phyloP scores from a whole-genome alignment of 2,888 invertebrate genomes.

The Andrena haemorrhoa region DNA sequence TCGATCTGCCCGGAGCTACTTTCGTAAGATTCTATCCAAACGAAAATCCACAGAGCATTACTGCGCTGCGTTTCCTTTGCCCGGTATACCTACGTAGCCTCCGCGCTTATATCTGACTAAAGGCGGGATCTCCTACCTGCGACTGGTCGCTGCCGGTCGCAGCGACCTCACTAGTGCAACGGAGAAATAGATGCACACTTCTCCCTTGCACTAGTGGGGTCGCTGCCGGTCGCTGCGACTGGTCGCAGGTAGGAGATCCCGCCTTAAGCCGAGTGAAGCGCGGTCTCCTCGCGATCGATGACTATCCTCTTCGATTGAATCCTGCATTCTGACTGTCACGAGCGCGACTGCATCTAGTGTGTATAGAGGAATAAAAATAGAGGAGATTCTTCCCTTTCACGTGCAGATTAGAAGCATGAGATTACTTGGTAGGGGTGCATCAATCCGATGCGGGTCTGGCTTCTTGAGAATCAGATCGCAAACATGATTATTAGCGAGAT shows the following conservation, averaged over 20 bases:
- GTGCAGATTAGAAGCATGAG: not conserved
- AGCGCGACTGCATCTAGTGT: not conserved
- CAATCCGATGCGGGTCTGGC: not conserved
- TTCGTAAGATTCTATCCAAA: conserved; percentile 63
- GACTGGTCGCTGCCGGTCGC: no score
- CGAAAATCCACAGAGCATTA: conserved; percentile 56
- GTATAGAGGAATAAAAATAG: not conserved
- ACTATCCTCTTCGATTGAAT: conserved; percentile 18
- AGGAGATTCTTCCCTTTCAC: not conserved
- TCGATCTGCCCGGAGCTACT: conserved; percentile 64
- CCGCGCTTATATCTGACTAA: conserved; percentile 12
- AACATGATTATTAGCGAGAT: not conserved
- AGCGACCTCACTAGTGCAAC: no score
- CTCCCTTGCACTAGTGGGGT: no score
- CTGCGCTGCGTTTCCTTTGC: conserved; percentile 11
- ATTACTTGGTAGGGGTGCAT: not conserved
- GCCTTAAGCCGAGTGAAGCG: conserved; percentile 23
- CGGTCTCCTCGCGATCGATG: conserved; percentile 22
- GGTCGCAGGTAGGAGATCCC: no score
- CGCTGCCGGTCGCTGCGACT: no score
- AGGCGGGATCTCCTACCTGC: no score
- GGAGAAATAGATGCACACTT: no score
- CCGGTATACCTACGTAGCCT: conserved; percentile 28
- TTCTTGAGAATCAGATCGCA: not conserved
- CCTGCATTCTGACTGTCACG: not conserved